Evolutionary conservation across 2,888 invertebrate genomes (phyloP), one percentile per base, ranked within the genome.

Genomic region (Cephus pygmeus): DNA sequence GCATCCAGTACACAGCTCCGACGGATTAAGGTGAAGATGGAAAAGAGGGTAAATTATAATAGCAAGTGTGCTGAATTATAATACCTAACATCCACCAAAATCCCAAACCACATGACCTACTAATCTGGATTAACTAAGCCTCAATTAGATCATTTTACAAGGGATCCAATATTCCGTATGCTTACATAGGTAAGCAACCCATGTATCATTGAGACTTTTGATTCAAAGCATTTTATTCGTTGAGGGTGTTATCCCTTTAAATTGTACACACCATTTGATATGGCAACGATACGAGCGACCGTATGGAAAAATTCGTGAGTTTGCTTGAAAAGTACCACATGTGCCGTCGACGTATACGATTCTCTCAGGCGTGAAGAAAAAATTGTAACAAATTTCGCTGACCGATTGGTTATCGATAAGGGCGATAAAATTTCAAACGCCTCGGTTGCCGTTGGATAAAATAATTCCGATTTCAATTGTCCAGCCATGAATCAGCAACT

Each of bases 341-440:
- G 71, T 23, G 56, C 56, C 33, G 15, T 23, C 31, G 15, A 71
- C 33, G 71, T 12, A 31, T 23, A 33, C 71, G 12, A 31, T 9
- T 33, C 71, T 33, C 31, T 33, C 71, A 15, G 31, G 71, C 71
- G 31, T 33, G 71, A 12, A 33, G 71, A 12, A 31, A 33, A 71
- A 71, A 71, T 31, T 23, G 71, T 30, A 71, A 71, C 71, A 31
- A 71, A 3, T 33, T 71, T 71, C 9, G 12, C 31, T 33, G 71
- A 33, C 31, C 71, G 31, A 71, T 31, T 71, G 71, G 71, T 31
- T 71, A 71, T 71, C 71, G 31, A 71, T 71, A 71, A 71, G 3
- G 71, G 12, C 33, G 71, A 71, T 71, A 31, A 33, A 31, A 71
- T 71, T 71, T 15, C 31, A 71, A 71, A 71, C 12, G 31, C 71